Percentiles rank a stretch among this genome's conserved stretches.
Evolutionary conservation across 1,140 invertebrate species (phyloP).

Genomic region (Octopus bimaculoides): DNA sequence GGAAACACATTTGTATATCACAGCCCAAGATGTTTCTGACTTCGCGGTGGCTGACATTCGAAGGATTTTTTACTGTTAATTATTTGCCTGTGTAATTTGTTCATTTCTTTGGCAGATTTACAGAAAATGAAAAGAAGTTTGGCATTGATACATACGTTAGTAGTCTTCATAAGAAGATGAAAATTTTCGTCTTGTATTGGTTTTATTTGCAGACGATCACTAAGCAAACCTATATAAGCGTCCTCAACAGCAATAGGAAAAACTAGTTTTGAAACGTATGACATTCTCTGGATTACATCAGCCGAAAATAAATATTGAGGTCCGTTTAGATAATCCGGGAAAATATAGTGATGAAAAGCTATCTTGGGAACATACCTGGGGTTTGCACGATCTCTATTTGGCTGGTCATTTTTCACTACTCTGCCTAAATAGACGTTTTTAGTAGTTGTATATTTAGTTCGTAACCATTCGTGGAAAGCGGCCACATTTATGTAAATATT

Average conservation of each 20-base stretch:
- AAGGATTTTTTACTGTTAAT: neutral
- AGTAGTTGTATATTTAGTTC: neutral
- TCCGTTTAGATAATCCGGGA: conserved; percentile 11
- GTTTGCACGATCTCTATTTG: neutral
- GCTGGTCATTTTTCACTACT: neutral
- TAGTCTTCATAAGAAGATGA: conserved; percentile 2
- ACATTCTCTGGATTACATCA: conserved; percentile 1
- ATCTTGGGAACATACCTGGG: neutral
- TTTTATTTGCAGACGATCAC: neutral
- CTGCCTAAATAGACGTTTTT: neutral
- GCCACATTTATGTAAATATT: conserved; percentile 2
- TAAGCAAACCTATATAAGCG: conserved; percentile 15
- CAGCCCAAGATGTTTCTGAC: neutral
- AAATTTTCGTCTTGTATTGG: conserved; percentile 12
- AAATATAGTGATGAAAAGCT: neutral
- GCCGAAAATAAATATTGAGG: conserved; percentile 16
- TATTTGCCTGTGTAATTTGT: neutral
- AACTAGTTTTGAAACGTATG: neutral
- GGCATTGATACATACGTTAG: neutral
- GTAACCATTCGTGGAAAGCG: neutral
- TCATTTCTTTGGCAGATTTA: conserved; percentile 3
- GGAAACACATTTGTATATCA: neutral
- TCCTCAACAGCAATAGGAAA: conserved; percentile 16
- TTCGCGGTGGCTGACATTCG: neutral
- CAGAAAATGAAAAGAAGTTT: neutral